phyloP scores from a whole-genome alignment of 2,113 vertebrate genomes.

The Toxostoma redivivum region DNA sequence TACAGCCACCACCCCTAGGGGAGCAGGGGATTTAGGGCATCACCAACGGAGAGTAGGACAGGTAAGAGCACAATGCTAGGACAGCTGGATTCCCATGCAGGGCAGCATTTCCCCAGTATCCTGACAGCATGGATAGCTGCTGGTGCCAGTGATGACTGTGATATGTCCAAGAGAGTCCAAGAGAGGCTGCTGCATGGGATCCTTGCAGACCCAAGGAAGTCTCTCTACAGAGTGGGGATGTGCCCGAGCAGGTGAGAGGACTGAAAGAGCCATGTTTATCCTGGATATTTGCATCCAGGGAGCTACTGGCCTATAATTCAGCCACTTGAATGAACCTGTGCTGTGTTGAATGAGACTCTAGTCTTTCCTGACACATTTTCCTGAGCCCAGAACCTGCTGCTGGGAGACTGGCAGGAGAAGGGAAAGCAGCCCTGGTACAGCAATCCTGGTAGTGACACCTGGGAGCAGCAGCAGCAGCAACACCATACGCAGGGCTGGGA shows the following conservation, averaged over 20 bases:
- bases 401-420: background rate
- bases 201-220: background rate
- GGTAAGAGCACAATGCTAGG: background rate
- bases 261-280: background rate
- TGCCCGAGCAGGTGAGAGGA: background rate
- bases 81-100: background rate
- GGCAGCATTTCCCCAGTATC: background rate
- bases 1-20: fast-evolving
- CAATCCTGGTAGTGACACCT: background rate
- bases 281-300: background rate
- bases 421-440: background rate
- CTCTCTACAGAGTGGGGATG: background rate
- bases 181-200: background rate
- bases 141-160: too few relatives aligned
- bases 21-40: background rate
- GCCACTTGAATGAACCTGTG: background rate
- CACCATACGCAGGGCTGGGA: background rate
- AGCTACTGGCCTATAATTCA: constrained; percentile 27
- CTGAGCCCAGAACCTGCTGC: background rate
- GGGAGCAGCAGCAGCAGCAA: background rate
- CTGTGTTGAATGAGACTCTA: background rate
- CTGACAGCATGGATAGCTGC: background rate
- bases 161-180: too few relatives aligned
- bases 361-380: background rate
- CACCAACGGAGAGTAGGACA: background rate